Base-by-base conservation (phyloP, 2,113 vertebrate genomes). In the Boleophthalmus pectinirostris region DNA sequence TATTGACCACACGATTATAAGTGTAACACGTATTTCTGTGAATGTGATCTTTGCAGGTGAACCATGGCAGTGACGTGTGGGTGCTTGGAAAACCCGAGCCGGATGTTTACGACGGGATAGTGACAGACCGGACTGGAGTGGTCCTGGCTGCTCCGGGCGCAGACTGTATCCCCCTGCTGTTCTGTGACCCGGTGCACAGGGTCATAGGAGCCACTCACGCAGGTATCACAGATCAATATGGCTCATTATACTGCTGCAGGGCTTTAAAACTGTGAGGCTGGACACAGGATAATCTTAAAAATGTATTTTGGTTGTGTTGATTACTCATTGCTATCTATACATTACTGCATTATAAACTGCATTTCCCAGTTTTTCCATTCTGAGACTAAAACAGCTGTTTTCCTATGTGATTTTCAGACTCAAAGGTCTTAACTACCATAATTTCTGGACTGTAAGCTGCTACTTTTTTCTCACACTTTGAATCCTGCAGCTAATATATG, bases 151-250 rank as follows among this genome's bases (percentile, higher is more conserved):
- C 97, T 60, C 96, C 96, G 0, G 96, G 97, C 1, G 96, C 97
- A 29, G 97, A 99, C 82, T 99, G 97, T 88, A 96, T 98, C 81
- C 95, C 97, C 0, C 77, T 99, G 74, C 88, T 99, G 61, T 97
- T 98, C 73, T 93, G 95, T 65, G 97, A 98, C 85, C 95, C 96
- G 3, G 92, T 95, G 83, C 85, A 74, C 77, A 96, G 93, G 89
- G 96, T 92, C 60, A 96, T 96, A 0, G 97, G 95, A 47, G 96
- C 92, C 49, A 96, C 96, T 83, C 97, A 99, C 70, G 94, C 97
- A 89, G 97, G 97, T 98, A 23, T 89, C 23, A 4, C 21, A 13
- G 56, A 12, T 21, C n/a, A n/a, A 24, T 23, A 23, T 5, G 21
- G 51, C 3, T 13, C 14, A 47, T 54, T 54, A 9, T n/a, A 8